phyloP scores from a whole-genome alignment of 2,888 invertebrate species.

The Subacronicta megacephala region DNA sequence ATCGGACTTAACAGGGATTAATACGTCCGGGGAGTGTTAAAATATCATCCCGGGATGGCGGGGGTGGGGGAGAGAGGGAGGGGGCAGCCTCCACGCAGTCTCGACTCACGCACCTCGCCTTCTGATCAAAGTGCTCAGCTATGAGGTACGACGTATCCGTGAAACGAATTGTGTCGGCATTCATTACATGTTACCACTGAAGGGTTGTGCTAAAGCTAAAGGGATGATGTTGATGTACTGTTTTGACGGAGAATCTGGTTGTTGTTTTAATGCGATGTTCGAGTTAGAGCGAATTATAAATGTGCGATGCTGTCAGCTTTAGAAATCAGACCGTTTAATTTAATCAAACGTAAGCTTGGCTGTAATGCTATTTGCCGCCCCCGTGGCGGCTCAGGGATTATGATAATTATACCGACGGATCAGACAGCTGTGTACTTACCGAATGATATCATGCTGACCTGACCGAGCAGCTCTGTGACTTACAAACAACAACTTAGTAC shows the following conservation, averaged over 20 bases:
- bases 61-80: slow-evolving; percentile 1
- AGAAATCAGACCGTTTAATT: slow-evolving; percentile 24
- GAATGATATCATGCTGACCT: slow-evolving; percentile 1
- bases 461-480: background rate
- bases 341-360: slow-evolving; percentile 35
- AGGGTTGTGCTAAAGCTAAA: slow-evolving; percentile 11
- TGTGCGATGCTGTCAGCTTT: slow-evolving; percentile 8
- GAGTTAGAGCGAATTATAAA: slow-evolving; percentile 15
- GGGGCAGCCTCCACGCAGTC: background rate
- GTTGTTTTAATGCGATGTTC: slow-evolving; percentile 23
- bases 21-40: slow-evolving; percentile 74
- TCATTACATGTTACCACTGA: slow-evolving; percentile 30
- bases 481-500: background rate
- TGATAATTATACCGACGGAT: slow-evolving; percentile 27
- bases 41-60: slow-evolving; percentile 66
- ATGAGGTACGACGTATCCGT: slow-evolving; percentile 18
- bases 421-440: slow-evolving; percentile 16
- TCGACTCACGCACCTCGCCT: background rate
- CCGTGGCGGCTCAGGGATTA: slow-evolving; percentile 27
- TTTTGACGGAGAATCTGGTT: slow-evolving; percentile 25
- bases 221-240: slow-evolving; percentile 23
- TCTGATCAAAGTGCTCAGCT: slow-evolving; percentile 46
- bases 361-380: slow-evolving; percentile 17
- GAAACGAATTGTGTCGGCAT: slow-evolving; percentile 23
- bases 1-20: slow-evolving; percentile 82